phyloP scores from a whole-genome alignment of 2,113 vertebrate species.

The Ramphastos sulfuratus region DNA sequence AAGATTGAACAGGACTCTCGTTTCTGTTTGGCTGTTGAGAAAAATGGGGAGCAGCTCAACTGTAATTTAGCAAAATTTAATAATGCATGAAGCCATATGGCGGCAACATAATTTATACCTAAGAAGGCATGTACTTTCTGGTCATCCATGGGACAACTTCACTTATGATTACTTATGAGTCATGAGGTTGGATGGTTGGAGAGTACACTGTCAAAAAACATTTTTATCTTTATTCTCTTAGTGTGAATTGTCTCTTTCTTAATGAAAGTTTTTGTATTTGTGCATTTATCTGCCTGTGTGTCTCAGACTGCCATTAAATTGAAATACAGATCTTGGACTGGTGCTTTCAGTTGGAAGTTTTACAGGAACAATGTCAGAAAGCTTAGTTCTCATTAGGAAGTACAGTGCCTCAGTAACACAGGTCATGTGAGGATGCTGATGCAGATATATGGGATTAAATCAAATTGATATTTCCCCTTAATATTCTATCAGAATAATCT shows the following conservation, averaged over 20 bases:
- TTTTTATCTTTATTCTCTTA: not conserved
- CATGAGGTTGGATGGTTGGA: not conserved
- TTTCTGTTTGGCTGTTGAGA: not conserved
- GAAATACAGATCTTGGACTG: not conserved
- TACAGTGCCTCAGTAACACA: not conserved
- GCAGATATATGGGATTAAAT: slow-evolving; percentile 44
- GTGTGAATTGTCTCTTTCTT: not conserved
- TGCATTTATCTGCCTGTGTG: not conserved
- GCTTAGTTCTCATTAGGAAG: not conserved
- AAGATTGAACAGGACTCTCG: not conserved
- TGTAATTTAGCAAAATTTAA: not conserved
- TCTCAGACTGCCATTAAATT: not conserved
- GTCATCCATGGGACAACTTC: not conserved
- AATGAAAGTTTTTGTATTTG: not conserved
- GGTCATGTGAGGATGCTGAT: slow-evolving; percentile 57
- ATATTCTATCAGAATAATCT: slow-evolving; percentile 66
- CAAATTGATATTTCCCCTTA: slow-evolving; percentile 57
- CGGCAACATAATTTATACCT: not conserved
- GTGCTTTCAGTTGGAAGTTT: not conserved
- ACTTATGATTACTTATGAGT: not conserved
- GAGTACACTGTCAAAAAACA: not conserved
- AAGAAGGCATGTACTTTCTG: not conserved
- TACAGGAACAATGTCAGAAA: slow-evolving; percentile 1
- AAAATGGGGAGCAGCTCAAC: not conserved
- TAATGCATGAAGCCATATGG: not conserved